These are phyloP conservation scores for Tachystola acroxantha DNA, from an alignment of 2,888 invertebrate genomes.

Conservation along the genomic window DNA sequence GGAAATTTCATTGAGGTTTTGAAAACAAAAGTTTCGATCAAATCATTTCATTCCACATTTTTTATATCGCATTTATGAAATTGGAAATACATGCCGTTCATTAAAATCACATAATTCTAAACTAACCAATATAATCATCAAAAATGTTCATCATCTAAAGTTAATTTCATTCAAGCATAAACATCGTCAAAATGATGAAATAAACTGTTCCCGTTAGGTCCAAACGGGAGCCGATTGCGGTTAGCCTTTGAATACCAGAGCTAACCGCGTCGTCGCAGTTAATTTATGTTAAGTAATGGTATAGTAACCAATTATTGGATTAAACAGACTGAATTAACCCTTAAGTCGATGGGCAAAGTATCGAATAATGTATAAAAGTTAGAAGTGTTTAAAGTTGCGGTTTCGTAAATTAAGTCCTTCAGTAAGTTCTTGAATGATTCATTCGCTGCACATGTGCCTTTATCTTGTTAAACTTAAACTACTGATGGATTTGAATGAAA, in stretches of 20 bases:
- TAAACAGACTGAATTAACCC: no score
- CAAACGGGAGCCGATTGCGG: slow-evolving; percentile 38
- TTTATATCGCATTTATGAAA: background rate
- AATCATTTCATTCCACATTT: background rate
- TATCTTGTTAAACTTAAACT: no score
- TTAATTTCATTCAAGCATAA: slow-evolving; percentile 14
- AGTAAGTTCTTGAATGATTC: no score
- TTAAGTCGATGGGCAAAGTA: no score
- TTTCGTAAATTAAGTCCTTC: no score
- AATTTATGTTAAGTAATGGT: slow-evolving; percentile 39
- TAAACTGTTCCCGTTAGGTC: slow-evolving; percentile 32
- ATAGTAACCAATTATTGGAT: slow-evolving; percentile 20
- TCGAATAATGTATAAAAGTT: no score
- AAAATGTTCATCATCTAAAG: slow-evolving; percentile 15
- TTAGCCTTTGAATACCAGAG: slow-evolving; percentile 27
- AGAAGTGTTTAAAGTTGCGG: no score
- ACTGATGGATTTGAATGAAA: no score
- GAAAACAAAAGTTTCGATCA: background rate
- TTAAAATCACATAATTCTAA: background rate
- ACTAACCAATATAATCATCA: slow-evolving; percentile 5
- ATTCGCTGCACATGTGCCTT: no score
- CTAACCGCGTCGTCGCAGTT: slow-evolving; percentile 22
- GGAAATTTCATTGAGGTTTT: no score
- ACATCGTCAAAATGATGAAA: slow-evolving; percentile 16
- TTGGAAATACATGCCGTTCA: no score